These are phyloP conservation scores for Eueremaeus valkanovi DNA, from an alignment of 2,888 invertebrate species.

Conservation along the genomic window DNA sequence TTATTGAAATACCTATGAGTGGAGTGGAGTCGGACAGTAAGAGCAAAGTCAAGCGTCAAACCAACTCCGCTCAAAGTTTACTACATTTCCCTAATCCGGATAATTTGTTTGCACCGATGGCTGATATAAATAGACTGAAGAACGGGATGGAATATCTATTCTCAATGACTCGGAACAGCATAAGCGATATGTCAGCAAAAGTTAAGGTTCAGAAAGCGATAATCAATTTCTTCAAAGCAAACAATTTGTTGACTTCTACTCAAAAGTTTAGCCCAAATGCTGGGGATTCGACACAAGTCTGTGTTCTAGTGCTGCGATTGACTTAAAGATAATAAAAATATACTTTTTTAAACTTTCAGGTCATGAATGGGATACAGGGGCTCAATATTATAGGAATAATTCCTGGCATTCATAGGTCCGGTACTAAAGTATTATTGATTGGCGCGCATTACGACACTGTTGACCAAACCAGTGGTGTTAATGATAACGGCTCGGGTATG, in stretches of 20 bases:
- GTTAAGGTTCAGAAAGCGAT: background rate
- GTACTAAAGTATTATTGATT: slow-evolving; percentile 50
- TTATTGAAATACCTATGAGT: background rate
- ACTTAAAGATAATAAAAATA: background rate
- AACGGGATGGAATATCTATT: background rate
- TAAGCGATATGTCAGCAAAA: slow-evolving; percentile 1
- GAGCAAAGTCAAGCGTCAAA: background rate
- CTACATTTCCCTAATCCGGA: background rate
- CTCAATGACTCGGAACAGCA: background rate
- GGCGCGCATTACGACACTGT: slow-evolving; percentile 53
- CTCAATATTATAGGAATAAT: slow-evolving; percentile 51
- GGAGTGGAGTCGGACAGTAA: background rate
- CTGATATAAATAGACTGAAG: slow-evolving; percentile 9
- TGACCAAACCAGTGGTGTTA: slow-evolving; percentile 48
- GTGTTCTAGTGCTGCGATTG: background rate
- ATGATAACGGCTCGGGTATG: slow-evolving; percentile 52
- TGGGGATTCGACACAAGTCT: background rate
- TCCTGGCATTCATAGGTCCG: slow-evolving; percentile 50
- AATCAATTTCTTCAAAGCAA: background rate
- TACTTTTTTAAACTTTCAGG: slow-evolving; percentile 31
- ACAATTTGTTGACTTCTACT: background rate
- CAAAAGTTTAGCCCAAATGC: background rate
- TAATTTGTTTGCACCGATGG: background rate
- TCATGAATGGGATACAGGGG: slow-evolving; percentile 49
- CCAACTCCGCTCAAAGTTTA: background rate